phyloP scores from a whole-genome alignment of 2,113 vertebrate genomes.

The Excalfactoria chinensis region DNA sequence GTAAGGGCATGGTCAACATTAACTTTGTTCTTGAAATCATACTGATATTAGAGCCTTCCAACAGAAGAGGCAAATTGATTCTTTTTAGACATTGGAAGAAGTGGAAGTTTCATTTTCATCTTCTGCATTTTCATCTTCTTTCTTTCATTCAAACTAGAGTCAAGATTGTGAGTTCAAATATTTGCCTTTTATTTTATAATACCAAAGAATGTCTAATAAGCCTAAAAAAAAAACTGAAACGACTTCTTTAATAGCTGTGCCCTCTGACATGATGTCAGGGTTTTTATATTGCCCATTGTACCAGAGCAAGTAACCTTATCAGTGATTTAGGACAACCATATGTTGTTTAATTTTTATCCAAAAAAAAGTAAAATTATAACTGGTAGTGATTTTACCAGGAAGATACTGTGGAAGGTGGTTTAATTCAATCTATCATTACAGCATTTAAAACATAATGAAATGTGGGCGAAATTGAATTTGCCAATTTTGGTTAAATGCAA shows the following conservation, averaged over 20 bases:
- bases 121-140: not conserved
- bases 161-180: not conserved
- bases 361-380: not conserved
- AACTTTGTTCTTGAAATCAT: not conserved
- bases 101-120: too few relatives aligned
- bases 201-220: not conserved
- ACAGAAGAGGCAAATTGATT: not conserved
- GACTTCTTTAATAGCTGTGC: not conserved
- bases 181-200: not conserved
- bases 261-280: not conserved
- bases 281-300: not conserved
- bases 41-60: not conserved
- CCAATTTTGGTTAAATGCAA: not conserved
- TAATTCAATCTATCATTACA: not conserved
- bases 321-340: not conserved
- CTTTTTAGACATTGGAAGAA: not conserved
- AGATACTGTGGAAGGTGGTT: not conserved
- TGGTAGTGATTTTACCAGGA: conserved; percentile 10
- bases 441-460: not conserved
- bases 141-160: fast-evolving
- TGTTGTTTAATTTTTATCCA: not conserved
- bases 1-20: not conserved
- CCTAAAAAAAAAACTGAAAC: not conserved
- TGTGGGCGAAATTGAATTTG: conserved; percentile 17
- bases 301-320: not conserved